Percentiles rank a stretch among this genome's conserved stretches.
Conservation (phyloP, 2,797 vertebrate genomes). For the Xenops minutus region DNA sequence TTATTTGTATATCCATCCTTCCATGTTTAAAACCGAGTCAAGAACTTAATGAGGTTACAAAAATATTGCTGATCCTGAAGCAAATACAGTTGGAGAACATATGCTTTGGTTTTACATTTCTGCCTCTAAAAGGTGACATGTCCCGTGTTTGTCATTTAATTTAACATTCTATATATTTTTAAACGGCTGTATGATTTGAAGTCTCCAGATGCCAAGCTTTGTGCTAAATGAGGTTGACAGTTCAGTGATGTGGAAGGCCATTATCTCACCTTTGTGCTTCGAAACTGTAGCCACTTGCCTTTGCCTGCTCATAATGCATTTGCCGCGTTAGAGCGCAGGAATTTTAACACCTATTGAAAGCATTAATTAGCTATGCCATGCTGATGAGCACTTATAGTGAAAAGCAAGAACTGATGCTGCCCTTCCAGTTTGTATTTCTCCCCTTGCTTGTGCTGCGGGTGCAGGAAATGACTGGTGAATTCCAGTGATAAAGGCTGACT, state of each 20-base stretch:
- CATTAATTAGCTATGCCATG: constrained; percentile 64
- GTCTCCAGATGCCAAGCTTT: constrained; percentile 76
- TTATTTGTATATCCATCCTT: constrained; percentile 13
- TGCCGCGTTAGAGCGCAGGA: constrained; percentile 75
- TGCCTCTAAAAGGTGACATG: constrained; percentile 70
- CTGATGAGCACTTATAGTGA: constrained; percentile 67
- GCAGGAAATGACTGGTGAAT: neutral
- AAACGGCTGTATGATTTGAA: constrained; percentile 73
- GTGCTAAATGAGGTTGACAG: constrained; percentile 83
- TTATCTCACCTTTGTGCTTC: constrained; percentile 89
- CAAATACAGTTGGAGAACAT: constrained; percentile 37
- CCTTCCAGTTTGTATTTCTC: neutral
- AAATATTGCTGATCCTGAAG: constrained; percentile 43
- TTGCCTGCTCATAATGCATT: constrained; percentile 83
- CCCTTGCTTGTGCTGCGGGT: neutral
- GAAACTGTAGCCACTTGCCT: constrained; percentile 81
- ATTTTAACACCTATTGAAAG: constrained; percentile 80
- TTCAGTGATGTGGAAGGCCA: constrained; percentile 82
- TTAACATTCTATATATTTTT: constrained; percentile 77
- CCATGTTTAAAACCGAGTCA: constrained; percentile 28
- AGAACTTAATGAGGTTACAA: constrained; percentile 45
- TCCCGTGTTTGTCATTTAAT: constrained; percentile 73
- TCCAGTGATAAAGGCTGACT: neutral
- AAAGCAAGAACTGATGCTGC: constrained; percentile 10
- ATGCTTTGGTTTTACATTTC: constrained; percentile 53